Evolutionary conservation across 2,113 vertebrate species (phyloP), one percentile per base, ranked within the genome.

Genomic region (Tympanuchus pallidicinctus): DNA sequence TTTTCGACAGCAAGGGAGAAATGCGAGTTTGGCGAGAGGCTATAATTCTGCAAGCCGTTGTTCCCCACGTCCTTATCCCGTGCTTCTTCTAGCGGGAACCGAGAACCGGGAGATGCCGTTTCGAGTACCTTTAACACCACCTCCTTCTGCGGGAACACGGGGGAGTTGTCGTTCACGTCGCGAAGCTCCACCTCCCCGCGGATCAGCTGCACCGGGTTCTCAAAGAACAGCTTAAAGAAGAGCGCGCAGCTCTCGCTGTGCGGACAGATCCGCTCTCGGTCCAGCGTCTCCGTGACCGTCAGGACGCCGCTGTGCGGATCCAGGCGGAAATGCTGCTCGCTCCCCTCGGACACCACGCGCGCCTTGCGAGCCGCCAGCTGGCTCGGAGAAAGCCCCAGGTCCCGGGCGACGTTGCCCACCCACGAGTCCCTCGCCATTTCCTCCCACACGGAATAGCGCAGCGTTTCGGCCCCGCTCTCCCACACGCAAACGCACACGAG

Each of bases 111-210:
- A 10, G 91, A 28, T 52, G 88, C 3, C 0, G 86, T 97, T 72
- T 98, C 97, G 0, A 0, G n/a, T 63, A 98, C 97, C 5, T 98
- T 0, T 69, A 98, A 79, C 47, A 95, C 34, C n/a, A 97, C 85
- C 19, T 96, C 85, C 28, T 96, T 96, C 36, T 97, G 79, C 4
- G 89, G 75, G 90, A 99, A 99, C 12, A 59, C 43, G 0, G 98
- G 98, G 8, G n/a, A 94, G 18, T 99, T 97, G 34, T 99, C 98
- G 15, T 99, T 99, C 79, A 98, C 65, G 42, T 99, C 98, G 74
- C 67, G 86, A 88, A 99, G 67, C 69, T 98, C 96, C 40, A 99
- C 88, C n/a, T 97, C 98, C 70, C 98, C 95, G 38, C 90, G 96
- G 80, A 98, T 95, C 40, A 99, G 92, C 80, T 98, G 97, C 57